These are phyloP conservation scores for Dastarcus helophoroides DNA, from an alignment of 2,888 invertebrate species.

Conservation along the genomic window DNA sequence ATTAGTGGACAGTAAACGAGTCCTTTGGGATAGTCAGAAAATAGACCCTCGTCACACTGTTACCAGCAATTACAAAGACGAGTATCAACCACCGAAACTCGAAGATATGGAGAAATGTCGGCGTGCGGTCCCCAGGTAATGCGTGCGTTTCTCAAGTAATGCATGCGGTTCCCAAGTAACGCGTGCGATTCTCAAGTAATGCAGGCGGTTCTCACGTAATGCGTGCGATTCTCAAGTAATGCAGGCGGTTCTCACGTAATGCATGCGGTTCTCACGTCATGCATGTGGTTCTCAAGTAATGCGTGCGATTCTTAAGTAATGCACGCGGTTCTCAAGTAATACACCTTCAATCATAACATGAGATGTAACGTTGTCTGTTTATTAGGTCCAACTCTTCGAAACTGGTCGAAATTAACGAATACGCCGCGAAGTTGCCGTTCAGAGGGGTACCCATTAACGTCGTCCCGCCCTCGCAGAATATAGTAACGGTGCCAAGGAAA, in stretches of 20 bases:
- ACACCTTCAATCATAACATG: too few relatives aligned
- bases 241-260: too few relatives aligned
- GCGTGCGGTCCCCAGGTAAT: conserved; percentile 3
- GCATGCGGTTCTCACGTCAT: too few relatives aligned
- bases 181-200: too few relatives aligned
- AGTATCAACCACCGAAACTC: conserved; percentile 8
- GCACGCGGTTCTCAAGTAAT: too few relatives aligned
- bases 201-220: too few relatives aligned
- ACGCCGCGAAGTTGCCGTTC: conserved; percentile 1
- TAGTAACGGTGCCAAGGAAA: conserved; percentile 10
- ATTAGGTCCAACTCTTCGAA: conserved; percentile 8
- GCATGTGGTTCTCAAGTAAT: conserved; percentile 3
- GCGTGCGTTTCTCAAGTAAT: conserved; percentile 5
- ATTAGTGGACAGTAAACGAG: conserved; percentile 31
- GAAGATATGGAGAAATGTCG: conserved; percentile 6
- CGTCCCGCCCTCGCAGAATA: conserved; percentile 12
- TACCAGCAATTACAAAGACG: conserved; percentile 8
- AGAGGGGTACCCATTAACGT: conserved; percentile 8
- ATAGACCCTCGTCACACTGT: conserved; percentile 5
- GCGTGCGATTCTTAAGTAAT: conserved; percentile 4
- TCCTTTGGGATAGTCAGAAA: conserved; percentile 33
- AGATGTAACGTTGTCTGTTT: too few relatives aligned
- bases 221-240: too few relatives aligned
- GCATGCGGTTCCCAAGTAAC: too few relatives aligned
- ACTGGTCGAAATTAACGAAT: conserved; percentile 4